Evolutionary conservation across 2,113 vertebrate species (phyloP), one percentile per base, ranked within the genome.

Genomic region (Nannobrachium achirus): DNA sequence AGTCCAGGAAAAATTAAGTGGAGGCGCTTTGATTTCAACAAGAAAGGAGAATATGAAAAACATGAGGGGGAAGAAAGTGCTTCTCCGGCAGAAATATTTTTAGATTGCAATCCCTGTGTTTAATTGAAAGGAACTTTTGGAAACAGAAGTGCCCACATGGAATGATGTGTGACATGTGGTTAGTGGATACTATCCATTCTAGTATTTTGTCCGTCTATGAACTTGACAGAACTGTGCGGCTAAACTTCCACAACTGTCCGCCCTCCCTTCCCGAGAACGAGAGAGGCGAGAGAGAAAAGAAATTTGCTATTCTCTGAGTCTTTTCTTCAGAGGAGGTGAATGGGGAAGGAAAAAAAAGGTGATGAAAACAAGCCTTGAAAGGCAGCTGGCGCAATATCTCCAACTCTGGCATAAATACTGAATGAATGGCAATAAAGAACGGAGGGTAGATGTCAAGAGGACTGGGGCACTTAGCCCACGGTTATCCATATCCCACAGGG

Each of bases 291-390:
- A 33, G 76, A 81, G 76, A 87, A 58, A 57, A 68, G 55, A 69
- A 78, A 78, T 87, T 80, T 87, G 75, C 71, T 84, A 81, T 89
- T 89, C 81, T 81, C 62, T 2, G 57, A 79, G 76, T 68, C 73
- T 86, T 84, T 76, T 75, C 85, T 80, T 87, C 76, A 51, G 65
- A 82, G 76, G 80, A 78, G 70, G 68, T 62, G 79, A 86, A 84
- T 79, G 70, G 57, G 25, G 1, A 18, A 40, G 41, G 8, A 56
- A 71, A 39, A 71, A 75, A 75, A 80, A 44, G 73, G 67, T 69
- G 73, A 83, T 80, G 69, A 87, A 89, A 89, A 86, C 69, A 70
- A 82, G 76, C 56, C 56, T 74, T 86, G 80, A 88, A 89, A 89
- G 81, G 71, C 62, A 81, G 70, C 78, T 63, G 77, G 55, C 72